Percentiles rank a stretch among this genome's conserved stretches.
Conservation (phyloP, 1,140 invertebrate species). For the Planococcus citri region DNA sequence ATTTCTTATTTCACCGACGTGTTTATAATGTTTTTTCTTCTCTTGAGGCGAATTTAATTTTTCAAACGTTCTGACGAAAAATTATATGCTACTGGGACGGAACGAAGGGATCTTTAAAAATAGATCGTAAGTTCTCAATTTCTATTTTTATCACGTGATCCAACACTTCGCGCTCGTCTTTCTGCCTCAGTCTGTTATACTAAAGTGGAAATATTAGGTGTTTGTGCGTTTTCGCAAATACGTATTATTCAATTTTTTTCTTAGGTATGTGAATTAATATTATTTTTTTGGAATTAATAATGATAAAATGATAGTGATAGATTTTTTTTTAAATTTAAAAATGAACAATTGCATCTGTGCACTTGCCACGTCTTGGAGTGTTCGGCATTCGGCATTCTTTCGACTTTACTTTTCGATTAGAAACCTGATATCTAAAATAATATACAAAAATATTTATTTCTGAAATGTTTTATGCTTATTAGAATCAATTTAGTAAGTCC, state of each 20-base stretch:
- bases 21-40: not conserved
- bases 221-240: not conserved
- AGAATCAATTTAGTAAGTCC: no score
- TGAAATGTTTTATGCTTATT: no score
- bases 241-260: not conserved
- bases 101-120: not conserved
- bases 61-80: not conserved
- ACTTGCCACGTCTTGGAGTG: no score
- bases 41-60: not conserved
- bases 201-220: not conserved
- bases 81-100: not conserved
- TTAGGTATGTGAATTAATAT: not conserved
- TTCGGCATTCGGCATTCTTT: no score
- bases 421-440: no score
- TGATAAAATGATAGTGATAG: no score
- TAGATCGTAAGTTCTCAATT: slow-evolving; percentile 2
- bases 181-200: not conserved
- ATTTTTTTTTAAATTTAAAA: not conserved
- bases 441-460: no score
- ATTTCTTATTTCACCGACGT: no score
- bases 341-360: no score
- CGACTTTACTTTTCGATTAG: no score
- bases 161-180: not conserved
- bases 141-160: slow-evolving; percentile 16
- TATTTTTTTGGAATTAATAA: not conserved